Percentiles rank a stretch among this genome's conserved stretches.
Conservation (phyloP, 2,888 invertebrate genomes). For the Hanleya hanleyi region DNA sequence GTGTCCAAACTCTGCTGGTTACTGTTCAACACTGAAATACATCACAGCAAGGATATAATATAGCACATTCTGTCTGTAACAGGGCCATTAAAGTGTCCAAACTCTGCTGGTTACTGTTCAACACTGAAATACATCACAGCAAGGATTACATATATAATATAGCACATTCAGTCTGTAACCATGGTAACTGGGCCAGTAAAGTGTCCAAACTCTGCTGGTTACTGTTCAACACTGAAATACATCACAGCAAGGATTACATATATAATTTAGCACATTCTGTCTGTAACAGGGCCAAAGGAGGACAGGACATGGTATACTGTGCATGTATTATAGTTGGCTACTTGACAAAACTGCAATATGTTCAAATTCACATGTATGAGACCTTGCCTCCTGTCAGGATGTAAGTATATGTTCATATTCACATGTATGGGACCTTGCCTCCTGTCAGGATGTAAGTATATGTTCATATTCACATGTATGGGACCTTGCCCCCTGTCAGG, state of each 20-base stretch:
- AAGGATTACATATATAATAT: too few species aligned
- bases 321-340: slow-evolving; percentile 84
- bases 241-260: too few species aligned
- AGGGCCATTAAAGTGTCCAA: slow-evolving; percentile 91
- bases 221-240: not conserved
- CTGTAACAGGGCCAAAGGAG: slow-evolving; percentile 91
- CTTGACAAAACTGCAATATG: not conserved
- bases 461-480: too few species aligned
- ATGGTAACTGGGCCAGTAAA: slow-evolving; percentile 87
- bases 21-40: not conserved
- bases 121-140: not conserved
- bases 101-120: slow-evolving; percentile 77
- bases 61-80: slow-evolving; percentile 92
- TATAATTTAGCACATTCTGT: slow-evolving; percentile 94
- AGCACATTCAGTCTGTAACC: slow-evolving; percentile 94
- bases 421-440: too few species aligned
- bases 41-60: too few species aligned
- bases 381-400: too few species aligned
- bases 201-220: slow-evolving; percentile 86
- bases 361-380: too few species aligned
- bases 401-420: too few species aligned
- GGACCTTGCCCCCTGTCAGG: too few species aligned
- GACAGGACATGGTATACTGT: too few species aligned
- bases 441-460: too few species aligned
- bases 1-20: slow-evolving; percentile 86